Evolutionary conservation across 2,888 invertebrate species (phyloP), one percentile per base, ranked within the genome.

Genomic region (Parasteatoda lunata): DNA sequence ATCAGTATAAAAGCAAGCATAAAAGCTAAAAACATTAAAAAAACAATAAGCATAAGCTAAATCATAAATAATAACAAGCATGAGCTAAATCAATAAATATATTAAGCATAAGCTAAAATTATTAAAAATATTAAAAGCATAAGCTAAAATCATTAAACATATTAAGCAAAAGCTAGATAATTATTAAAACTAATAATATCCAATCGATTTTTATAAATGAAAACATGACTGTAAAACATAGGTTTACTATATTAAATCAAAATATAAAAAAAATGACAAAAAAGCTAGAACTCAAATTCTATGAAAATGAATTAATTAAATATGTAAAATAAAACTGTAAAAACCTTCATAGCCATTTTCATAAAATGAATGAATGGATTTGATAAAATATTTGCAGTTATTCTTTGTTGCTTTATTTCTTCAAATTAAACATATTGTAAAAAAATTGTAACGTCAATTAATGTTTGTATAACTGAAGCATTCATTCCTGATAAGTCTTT

Each of bases 211-310:
- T 30, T 30, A 30, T 30, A 30, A 30, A 30, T 69, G 69, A 68
- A 69, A 78, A 84, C 75, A 79, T 73, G 84, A 84, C 84, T 84
- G 84, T 73, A 8, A n/a, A 7, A 30, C 49, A 65, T 13, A 79
- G 84, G 84, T 84, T 84, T 84, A 84, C 84, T 84, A 84, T 54
- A 84, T 84, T 49, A 9, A 71, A 13, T 59, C 9, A 59, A 13
- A 8, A 59, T 30, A 30, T 59, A 54, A 54, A 54, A 54, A 54
- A 59, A 30, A 30, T 30, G 30, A 30, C 30, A 30, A 30, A 30
- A 30, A 30, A 30, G 30, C 30, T 30, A 30, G 30, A 30, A 30
- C 2, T 30, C 30, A 30, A 1, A 30, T 30, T 30, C 30, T 30
- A 1, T 30, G 30, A 30, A 30, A 30, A 1, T 30, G 30, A 30